These are phyloP conservation scores for Drosophila kokeensis DNA, from an alignment of 2,888 invertebrate genomes.

Conservation along the genomic window DNA sequence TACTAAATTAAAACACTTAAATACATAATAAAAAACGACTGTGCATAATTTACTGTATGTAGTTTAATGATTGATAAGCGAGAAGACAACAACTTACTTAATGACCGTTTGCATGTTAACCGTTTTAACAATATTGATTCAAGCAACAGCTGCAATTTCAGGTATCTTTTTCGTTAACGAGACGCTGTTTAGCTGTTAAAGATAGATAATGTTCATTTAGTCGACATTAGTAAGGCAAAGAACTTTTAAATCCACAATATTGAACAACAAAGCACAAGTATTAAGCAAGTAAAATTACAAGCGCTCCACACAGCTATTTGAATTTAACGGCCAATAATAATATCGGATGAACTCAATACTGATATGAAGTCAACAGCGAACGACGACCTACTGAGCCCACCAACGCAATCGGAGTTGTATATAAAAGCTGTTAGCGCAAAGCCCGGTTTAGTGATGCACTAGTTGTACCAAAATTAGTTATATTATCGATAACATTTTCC, in stretches of 20 bases:
- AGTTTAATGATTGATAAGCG: slow-evolving; percentile 7
- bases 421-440: slow-evolving; percentile 43
- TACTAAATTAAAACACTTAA: slow-evolving; percentile 16
- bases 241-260: slow-evolving; percentile 30
- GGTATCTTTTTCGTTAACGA: slow-evolving; percentile 40
- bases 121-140: slow-evolving; percentile 62
- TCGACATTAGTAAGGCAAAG: slow-evolving; percentile 28
- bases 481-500: slow-evolving; percentile 5
- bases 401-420: slow-evolving; percentile 43
- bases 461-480: slow-evolving; percentile 1
- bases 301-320: slow-evolving; percentile 48
- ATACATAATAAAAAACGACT: slow-evolving; percentile 14
- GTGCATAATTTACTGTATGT: not conserved
- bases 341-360: slow-evolving; percentile 18
- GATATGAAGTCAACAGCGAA: slow-evolving; percentile 52
- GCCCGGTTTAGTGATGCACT: slow-evolving; percentile 35
- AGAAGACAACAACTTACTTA: slow-evolving; percentile 77
- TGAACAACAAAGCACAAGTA: slow-evolving; percentile 27
- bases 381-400: slow-evolving; percentile 50
- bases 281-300: slow-evolving; percentile 42
- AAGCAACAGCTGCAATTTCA: slow-evolving; percentile 22
- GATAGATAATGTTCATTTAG: slow-evolving; percentile 64
- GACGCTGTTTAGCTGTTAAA: slow-evolving; percentile 60
- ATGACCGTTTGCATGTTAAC: slow-evolving; percentile 83
- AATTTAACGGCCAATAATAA: slow-evolving; percentile 41